phyloP scores from a whole-genome alignment of 2,797 vertebrate species.

The Gallinago nigripennis region DNA sequence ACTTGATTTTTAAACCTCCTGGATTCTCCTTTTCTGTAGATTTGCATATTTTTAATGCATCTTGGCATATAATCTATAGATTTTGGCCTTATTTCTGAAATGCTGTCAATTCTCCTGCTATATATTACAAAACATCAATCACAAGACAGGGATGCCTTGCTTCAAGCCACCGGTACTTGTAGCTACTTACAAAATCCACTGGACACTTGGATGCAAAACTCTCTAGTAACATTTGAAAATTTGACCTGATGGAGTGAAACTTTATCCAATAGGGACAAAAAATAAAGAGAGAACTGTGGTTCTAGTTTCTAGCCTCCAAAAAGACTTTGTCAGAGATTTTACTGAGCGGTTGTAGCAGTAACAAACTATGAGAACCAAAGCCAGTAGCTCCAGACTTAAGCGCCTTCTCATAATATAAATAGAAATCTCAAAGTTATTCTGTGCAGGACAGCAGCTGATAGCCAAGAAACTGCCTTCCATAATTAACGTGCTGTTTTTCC shows the following conservation, averaged over 20 bases:
- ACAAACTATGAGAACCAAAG: not conserved
- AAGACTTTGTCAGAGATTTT: conserved; percentile 19
- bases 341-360: not conserved
- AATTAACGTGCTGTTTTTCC: conserved; percentile 18
- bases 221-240: not conserved
- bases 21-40: not conserved
- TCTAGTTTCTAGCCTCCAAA: not conserved
- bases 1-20: not conserved
- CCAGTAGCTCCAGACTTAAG: not conserved
- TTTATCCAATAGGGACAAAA: not conserved
- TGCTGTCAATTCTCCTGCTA: not conserved
- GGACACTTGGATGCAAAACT: conserved; percentile 11
- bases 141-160: not conserved
- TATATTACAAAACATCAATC: not conserved
- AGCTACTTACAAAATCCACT: conserved; percentile 13
- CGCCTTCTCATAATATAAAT: not conserved
- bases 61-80: not conserved
- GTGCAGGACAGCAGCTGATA: conserved; percentile 1
- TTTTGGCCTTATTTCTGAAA: not conserved
- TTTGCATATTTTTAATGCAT: not conserved
- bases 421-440: not conserved
- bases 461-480: conserved; percentile 51
- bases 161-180: not conserved
- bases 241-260: not conserved
- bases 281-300: conserved; percentile 2